Conservation (phyloP, 2,888 invertebrate species). For the Celastrina argiolus region DNA sequence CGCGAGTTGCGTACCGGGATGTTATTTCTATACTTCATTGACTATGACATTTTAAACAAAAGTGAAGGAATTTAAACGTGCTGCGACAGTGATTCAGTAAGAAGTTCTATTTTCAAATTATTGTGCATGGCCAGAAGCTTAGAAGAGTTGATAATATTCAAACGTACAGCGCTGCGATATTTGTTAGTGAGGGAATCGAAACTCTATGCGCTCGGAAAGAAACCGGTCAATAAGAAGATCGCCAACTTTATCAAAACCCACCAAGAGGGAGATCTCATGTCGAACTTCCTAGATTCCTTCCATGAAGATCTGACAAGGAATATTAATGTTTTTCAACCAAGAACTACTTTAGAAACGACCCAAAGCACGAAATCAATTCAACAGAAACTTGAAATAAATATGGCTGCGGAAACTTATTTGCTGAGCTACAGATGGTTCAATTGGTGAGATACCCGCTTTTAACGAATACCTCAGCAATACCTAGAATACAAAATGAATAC, state of each 20-base stretch:
- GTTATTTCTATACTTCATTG: constrained; percentile 4
- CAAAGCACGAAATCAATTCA: not conserved
- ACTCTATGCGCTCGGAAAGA: constrained; percentile 53
- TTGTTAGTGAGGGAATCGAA: constrained; percentile 56
- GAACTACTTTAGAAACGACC: not conserved
- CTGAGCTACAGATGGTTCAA: constrained; percentile 18
- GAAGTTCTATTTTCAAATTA: not conserved
- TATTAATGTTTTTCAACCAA: constrained; percentile 52
- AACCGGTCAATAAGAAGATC: constrained; percentile 60
- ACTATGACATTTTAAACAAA: not conserved
- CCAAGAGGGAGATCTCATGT: constrained; percentile 49
- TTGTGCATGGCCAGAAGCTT: constrained; percentile 57
- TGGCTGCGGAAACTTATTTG: constrained; percentile 19
- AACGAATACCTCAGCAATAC: not conserved
- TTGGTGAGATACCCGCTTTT: constrained; percentile 1
- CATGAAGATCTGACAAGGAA: constrained; percentile 62
- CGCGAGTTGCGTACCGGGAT: constrained; percentile 24
- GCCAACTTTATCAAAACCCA: constrained; percentile 51
- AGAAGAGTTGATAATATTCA: constrained; percentile 57
- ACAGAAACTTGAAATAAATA: constrained; percentile 5
- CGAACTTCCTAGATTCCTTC: constrained; percentile 51
- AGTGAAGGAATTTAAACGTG: not conserved
- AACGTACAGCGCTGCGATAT: constrained; percentile 53
- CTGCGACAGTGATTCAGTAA: not conserved
- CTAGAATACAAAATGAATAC: not conserved